Evolutionary conservation across 2,888 invertebrate species (phyloP), one percentile per base, ranked within the genome.

Genomic region (Sphaerophoria taeniata): DNA sequence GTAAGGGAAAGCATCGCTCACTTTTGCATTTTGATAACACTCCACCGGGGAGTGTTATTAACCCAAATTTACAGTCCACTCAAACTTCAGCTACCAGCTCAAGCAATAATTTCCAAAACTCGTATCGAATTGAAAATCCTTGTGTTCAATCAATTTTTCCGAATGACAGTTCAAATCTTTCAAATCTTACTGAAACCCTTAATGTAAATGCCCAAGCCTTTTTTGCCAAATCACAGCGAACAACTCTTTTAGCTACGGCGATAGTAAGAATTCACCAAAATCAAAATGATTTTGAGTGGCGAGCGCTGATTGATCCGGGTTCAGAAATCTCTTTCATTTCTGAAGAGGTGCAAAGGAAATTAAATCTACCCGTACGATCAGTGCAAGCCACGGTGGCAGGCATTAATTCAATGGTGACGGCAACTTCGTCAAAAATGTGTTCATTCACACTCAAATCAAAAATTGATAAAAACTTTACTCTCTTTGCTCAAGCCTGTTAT

Each of bases 251-350:
- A 16, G 49, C 49, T 16, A 49, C 49, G 7, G 49, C 14, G 9
- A 6, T 49, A 16, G 49, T 24, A 49, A 49, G 16, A 16, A 49
- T 49, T 6, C 14, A 49, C 7, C 49, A 49, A 49, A 49, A 49
- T 49, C 49, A 49, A 49, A 7, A 16, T 16, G 45, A 58, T 14
- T 33, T 24, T 16, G 49, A 11, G 16, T 36, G 14, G 47, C 34
- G 36, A 34, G 56, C 47, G 14, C 24, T 58, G 36, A 58, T 58
- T 16, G 53, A 53, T 53, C 39, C 67, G 11, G 43, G 55, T 6
- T 55, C 55, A 16, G 16, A 69, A n/a, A 51, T 36, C 4, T 51
- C 49, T 14, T 60, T 72, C 9, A 72, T 51, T 11, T 45, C 69
- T 12, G 69, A 56, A 33, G 36, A 36, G 36, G 7, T 36, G 7